Percentiles rank a stretch among this genome's conserved stretches.
phyloP scores from a whole-genome alignment of 2,888 invertebrate genomes.

The Acanthococcus lagerstroemiae region DNA sequence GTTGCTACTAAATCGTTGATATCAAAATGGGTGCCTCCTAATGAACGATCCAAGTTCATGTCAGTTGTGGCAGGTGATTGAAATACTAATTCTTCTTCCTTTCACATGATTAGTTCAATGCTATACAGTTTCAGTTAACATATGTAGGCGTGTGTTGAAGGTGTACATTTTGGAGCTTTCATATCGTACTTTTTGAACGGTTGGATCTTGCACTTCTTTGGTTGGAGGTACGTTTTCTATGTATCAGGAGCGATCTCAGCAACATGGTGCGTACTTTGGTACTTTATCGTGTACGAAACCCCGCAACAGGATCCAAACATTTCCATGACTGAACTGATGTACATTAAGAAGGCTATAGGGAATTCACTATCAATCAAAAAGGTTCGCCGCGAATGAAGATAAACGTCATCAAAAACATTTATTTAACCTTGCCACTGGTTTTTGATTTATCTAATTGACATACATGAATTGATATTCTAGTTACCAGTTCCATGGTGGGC shows the following conservation, averaged over 20 bases:
- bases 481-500: constrained; percentile 14
- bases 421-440: too few relatives aligned
- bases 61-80: background rate
- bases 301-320: constrained; percentile 13
- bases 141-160: too few relatives aligned
- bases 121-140: too few relatives aligned
- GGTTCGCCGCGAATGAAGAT: too few relatives aligned
- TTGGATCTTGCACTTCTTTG: background rate
- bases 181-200: background rate
- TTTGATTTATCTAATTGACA: too few relatives aligned
- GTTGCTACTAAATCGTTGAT: background rate
- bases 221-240: constrained; percentile 19
- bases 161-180: background rate
- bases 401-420: too few relatives aligned
- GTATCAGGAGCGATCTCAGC: background rate
- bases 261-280: constrained; percentile 14
- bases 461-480: too few relatives aligned
- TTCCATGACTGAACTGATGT: background rate
- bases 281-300: constrained; percentile 15
- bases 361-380: background rate
- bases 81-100: too few relatives aligned
- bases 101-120: too few relatives aligned
- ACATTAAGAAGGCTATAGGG: background rate
- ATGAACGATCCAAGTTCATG: background rate
- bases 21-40: background rate